Evolutionary conservation across 1,140 invertebrate species (phyloP), one percentile per base, ranked within the genome.

Genomic region (Bombus terrestris): DNA sequence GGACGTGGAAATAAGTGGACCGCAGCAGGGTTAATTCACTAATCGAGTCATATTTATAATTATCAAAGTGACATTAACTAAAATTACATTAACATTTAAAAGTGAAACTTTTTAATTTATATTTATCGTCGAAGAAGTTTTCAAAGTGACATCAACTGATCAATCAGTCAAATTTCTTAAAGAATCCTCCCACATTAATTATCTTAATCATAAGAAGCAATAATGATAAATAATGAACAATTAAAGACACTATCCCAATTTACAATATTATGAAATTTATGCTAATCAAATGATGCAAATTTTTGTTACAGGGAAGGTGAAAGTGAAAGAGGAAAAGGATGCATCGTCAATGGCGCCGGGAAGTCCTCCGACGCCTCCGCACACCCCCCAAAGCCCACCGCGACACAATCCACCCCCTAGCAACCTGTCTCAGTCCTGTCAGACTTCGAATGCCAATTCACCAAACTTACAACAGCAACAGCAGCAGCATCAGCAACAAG

Each of bases 311-410:
- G 95, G 91, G 57, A 94, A 93, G 87, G 90, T 94, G 39, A 94
- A 91, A 79, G 91, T 94, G 25, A 95, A 95, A 76, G 94, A 95
- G 62, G 94, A 95, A 47, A 95, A 95, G 81, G 94, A 95, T 64
- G 92, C 94, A 0, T 94, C 94, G 53, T 94, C 94, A 72, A 95
- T 93, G 90, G 94, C 94, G 43, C 94, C 95, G 53, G 95, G 94
- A 81, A 95, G 95, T 92, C 95, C 95, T 3, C 95, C 95, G 37
- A 95, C 95, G 64, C 95, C 95, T 8, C 94, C 95, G 28, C 94
- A 95, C 87, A 95, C 95, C 6, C 95, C 95, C 0, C 94, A 95
- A 80, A 95, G 95, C 86, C 95, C 95, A 59, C 93, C 93, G 5
- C 91, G 94, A 13, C 94, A 93, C 78, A 94, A 93, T 90, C 89